Evolutionary conservation across 2,797 vertebrate species (phyloP), one percentile per base, ranked within the genome.

Genomic region (Lepus townsendii): DNA sequence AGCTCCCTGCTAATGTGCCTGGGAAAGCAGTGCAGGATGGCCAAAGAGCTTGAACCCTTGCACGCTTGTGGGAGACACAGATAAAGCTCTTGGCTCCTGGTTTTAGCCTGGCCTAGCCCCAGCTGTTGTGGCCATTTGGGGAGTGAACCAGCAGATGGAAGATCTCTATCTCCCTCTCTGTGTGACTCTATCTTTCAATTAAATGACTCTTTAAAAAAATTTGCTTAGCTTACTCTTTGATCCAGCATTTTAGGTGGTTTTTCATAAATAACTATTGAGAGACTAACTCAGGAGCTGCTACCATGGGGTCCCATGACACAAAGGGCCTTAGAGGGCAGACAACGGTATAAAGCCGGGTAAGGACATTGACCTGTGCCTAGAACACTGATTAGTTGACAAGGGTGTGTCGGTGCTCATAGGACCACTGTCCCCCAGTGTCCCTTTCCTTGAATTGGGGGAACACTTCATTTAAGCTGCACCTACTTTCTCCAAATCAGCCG

Each of bases 361-460:
- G 26, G 11, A 42, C 27, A 8, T 0, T 22, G 47, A 83, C 24
- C 26, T 2, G n/a, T 1, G 63, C 0, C 30, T 54, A 12, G 7
- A 62, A 83, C 24, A 32, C 10, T 82, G 42, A 72, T 32, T 69
- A 47, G 26, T 63, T 35, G 32, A 38, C 26, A 52, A 20, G 17
- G 10, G 5, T 83, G 57, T 57, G 5, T 20, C 78, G 12, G 47
- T 14, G 79, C 17, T 32, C 19, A 32, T 68, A 75, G 30, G 20
- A 24, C 16, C 3, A 1, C 65, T 82, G 42, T 16, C 8, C 26
- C 19, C 5, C 17, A 0, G 0, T 22, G 22, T 0, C 4, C 35
- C 16, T 83, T 78, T 66, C 32, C 11, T 72, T 85, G 60, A 80
- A 71, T 77, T 71, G 35, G 60, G 54, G 35, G 0, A 17, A 17